phyloP scores from a whole-genome alignment of 92 coral and sea anemone species.

The Montipora capitata region DNA sequence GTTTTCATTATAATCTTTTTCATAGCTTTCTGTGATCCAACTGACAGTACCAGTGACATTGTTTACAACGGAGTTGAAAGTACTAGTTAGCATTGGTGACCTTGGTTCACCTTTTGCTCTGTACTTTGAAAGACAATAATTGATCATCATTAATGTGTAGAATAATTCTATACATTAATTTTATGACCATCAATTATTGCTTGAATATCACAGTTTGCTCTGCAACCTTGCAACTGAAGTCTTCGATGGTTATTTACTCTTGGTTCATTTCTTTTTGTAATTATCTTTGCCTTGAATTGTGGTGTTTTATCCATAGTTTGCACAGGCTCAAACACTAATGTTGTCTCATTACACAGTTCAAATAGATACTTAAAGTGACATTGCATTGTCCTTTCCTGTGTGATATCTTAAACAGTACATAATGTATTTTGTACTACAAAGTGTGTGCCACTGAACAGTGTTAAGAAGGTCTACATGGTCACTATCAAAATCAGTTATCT shows the following conservation, averaged over 20 bases:
- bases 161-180: not conserved
- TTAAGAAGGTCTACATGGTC: constrained; percentile 62
- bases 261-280: constrained; percentile 51
- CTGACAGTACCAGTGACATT: constrained; percentile 3
- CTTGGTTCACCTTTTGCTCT: constrained; percentile 52
- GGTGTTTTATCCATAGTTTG: constrained; percentile 41
- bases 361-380: constrained; percentile 82
- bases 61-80: constrained; percentile 35
- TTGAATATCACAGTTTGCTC: not conserved
- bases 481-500: constrained; percentile 28
- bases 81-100: constrained; percentile 34
- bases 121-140: constrained; percentile 29
- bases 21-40: constrained; percentile 37
- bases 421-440: constrained; percentile 64
- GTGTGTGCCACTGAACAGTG: constrained; percentile 74
- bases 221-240: constrained; percentile 74
- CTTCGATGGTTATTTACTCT: constrained; percentile 52
- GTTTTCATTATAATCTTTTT: constrained; percentile 7
- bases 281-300: constrained; percentile 45
- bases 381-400: constrained; percentile 24
- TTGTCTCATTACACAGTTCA: constrained; percentile 64
- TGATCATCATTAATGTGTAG: constrained; percentile 70
- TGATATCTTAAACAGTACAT: constrained; percentile 67
- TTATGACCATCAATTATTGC: no score
- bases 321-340: constrained; percentile 63